phyloP scores from a whole-genome alignment of 2,797 vertebrate genomes.

The Smutsia temminckii region DNA sequence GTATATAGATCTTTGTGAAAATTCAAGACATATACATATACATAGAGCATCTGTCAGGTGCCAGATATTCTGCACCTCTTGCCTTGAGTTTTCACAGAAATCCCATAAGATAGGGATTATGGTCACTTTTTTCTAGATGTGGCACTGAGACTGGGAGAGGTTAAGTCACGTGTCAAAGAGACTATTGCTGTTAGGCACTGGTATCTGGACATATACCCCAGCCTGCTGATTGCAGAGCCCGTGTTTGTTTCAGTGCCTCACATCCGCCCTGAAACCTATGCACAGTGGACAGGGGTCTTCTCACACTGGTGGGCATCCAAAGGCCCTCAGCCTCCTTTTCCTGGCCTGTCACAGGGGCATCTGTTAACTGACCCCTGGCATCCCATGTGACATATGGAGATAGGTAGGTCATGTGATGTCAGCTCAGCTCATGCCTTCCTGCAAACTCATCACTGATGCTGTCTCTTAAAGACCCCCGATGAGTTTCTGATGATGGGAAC shows the following conservation, averaged over 20 bases:
- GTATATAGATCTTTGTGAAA: neutral
- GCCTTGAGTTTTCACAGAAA: neutral
- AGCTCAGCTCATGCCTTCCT: neutral
- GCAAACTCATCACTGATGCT: neutral
- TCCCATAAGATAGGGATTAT: neutral
- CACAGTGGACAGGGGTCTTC: neutral
- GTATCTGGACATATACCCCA: neutral
- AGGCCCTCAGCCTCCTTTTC: neutral
- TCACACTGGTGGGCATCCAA: neutral
- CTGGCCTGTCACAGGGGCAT: neutral
- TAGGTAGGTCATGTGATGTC: neutral
- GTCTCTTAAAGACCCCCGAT: neutral
- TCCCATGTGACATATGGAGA: neutral
- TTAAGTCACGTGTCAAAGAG: neutral
- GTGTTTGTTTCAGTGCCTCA: neutral
- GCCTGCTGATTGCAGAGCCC: neutral
- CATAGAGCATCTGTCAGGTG: neutral
- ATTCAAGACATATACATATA: neutral
- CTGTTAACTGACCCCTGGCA: neutral
- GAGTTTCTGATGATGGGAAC: neutral
- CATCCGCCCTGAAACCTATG: neutral
- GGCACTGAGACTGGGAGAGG: neutral
- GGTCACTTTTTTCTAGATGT: neutral
- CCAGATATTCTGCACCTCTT: neutral
- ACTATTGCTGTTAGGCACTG: neutral